Conservation (phyloP, 2,113 vertebrate species). For the Xiphophorus couchianus region DNA sequence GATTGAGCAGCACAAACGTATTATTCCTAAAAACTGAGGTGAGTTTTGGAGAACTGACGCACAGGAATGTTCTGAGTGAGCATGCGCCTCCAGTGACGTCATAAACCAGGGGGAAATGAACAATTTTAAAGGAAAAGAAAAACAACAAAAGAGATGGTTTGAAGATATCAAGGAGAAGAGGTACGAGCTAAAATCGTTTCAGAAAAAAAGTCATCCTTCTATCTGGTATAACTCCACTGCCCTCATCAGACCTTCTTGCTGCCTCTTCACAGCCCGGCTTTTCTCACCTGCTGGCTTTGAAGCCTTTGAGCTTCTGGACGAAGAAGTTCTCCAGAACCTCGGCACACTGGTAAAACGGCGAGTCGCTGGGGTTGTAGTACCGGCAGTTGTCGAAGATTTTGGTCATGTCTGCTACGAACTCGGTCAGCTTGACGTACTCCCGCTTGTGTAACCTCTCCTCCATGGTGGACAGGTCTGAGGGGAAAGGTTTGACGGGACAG, state of each 20-base stretch:
- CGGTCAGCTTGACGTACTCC: constrained; percentile 95
- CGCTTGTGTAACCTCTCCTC: constrained; percentile 94
- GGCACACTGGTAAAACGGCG: constrained; percentile 97
- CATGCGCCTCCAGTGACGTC: not conserved
- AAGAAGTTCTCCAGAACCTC: constrained; percentile 98
- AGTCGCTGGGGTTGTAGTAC: constrained; percentile 99
- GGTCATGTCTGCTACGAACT: constrained; percentile 99
- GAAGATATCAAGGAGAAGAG: not conserved
- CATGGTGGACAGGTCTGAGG: constrained; percentile 95
- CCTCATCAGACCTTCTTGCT: constrained; percentile 3
- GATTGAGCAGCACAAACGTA: too few species aligned
- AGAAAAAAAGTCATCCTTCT: not conserved
- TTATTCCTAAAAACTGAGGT: not conserved
- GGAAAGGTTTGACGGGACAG: not conserved
- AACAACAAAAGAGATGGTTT: not conserved
- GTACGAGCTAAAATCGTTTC: too few species aligned
- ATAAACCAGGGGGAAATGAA: not conserved
- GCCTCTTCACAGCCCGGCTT: constrained; percentile 7
- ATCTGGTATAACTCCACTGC: not conserved
- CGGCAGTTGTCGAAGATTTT: constrained; percentile 99
- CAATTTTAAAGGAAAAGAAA: not conserved
- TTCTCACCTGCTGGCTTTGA: constrained; percentile 99
- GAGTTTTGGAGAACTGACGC: not conserved
- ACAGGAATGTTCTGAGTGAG: not conserved
- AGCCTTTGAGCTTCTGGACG: constrained; percentile 99